Evolutionary conservation across 2,797 vertebrate species (phyloP), one percentile per base, ranked within the genome.

Genomic region (Gila robusta): DNA sequence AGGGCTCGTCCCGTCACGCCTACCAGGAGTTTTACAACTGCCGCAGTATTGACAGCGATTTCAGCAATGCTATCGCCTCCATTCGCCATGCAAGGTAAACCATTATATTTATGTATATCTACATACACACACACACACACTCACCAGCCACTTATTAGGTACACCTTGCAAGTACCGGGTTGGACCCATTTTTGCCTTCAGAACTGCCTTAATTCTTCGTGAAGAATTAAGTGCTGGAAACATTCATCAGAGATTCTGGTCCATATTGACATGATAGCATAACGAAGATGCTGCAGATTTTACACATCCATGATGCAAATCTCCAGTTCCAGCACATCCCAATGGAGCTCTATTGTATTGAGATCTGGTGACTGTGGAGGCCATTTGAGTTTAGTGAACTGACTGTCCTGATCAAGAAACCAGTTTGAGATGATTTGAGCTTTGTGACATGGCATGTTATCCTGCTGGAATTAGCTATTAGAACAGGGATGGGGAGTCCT

Each of bases 11-110:
- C 14, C 93, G 98, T 84, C 98, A 99, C 0, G 97, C 98, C 91
- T 99, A 99, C 6, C 98, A 99, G 89, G 98, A 99, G 87, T 99
- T 99, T 89, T 99, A 99, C 95, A 99, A 99, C 95, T 99, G 98
- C 69, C 97, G 98, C 91, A 99, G 98, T 95, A 99, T 99, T 0
- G 98, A 99, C 96, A 98, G 98, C 59, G 98, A 99, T 92, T 98
- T 99, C 94, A 99, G 97, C 90, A 98, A 95, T 0, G 98, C 98
- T 81, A 98, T 99, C 4, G 98, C 98, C 16, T 99, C 98, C 90
- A 98, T 99, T 91, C 97, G 98, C 89, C 98, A 99, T 0, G 98
- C 98, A 94, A 98, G 98, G 98, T 98, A 32, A 66, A 66, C 64
- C 14, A 32, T 32, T 59, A 11, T 26, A 59, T 59, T 10, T n/a